Evolutionary conservation across 2,888 invertebrate genomes (phyloP), one percentile per base, ranked within the genome.

Genomic region (Dromius quadrimaculatus): DNA sequence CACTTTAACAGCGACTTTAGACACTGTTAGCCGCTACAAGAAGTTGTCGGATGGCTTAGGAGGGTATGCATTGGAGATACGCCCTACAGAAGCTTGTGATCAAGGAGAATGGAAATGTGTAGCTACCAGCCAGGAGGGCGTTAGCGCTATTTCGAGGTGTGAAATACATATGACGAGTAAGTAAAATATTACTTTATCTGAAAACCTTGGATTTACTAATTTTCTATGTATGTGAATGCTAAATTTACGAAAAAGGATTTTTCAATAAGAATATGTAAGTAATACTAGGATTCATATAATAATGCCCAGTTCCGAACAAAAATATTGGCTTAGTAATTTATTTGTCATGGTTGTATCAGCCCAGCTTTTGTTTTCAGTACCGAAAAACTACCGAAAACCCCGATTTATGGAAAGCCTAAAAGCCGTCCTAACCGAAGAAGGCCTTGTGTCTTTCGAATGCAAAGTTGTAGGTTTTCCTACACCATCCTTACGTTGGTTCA

Each of bases 391-490:
- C 79, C 87, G 94, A 75, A 92, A 92, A 79, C 95, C 95, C 0
- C 87, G 93, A 73, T 95, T 95, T 81, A 92, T 95, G 89, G 95
- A 95, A 81, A 93, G 91, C 76, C 85, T 95, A 6, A 92, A 93
- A 81, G 95, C 95, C 5, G 90, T 95, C 43, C 85, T 95, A 45
- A 95, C 95, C 0, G 95, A 95, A 79, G 95, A 95, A 83, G 95
- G 95, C 0, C 83, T 95, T 28, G 95, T 95, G 0, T 95, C 95
- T 0, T 95, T 95, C 79, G 95, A 95, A 79, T 95, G 95, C 80
- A 95, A 95, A 82, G 95, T 95, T 0, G 94, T 95, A 1, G 95
- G 95, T 0, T 95, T 94, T 75, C 95, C 95, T 0, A 95, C 95
- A 0, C 95, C 95, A 0, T 84, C 91, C 59, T 84, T 95, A 0